These are phyloP conservation scores for Ailurus styani DNA, from an alignment of 2,113 vertebrate species.

Conservation along the genomic window DNA sequence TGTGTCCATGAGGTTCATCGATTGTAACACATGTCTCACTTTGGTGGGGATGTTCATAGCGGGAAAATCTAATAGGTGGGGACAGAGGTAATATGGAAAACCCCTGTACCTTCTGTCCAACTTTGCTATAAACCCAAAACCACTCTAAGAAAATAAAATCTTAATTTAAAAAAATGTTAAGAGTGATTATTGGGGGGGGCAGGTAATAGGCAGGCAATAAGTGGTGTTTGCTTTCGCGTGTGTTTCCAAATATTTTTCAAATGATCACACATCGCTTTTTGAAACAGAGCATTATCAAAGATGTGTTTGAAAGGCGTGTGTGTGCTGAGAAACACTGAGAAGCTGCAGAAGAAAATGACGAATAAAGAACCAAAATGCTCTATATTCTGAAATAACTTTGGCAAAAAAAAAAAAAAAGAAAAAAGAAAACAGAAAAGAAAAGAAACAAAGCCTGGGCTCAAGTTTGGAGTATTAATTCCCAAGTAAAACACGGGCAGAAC, in stretches of 20 bases:
- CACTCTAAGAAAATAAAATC: neutral
- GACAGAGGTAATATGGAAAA: neutral
- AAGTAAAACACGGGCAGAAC: neutral
- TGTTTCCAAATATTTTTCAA: neutral
- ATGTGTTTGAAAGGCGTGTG: neutral
- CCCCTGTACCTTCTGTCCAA: neutral
- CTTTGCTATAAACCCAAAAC: neutral
- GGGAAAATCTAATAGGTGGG: accelerated
- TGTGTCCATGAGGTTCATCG: neutral
- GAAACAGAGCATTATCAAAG: neutral
- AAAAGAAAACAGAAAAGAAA: no score
- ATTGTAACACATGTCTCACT: neutral
- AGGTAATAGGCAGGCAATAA: neutral
- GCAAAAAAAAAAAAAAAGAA: neutral
- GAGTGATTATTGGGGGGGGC: neutral
- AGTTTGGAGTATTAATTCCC: neutral
- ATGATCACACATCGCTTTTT: neutral
- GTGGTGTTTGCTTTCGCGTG: neutral
- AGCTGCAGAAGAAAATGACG: neutral
- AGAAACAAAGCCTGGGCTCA: neutral
- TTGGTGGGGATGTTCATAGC: neutral
- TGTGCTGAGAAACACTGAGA: neutral
- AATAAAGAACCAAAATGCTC: neutral
- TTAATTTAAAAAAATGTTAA: neutral
- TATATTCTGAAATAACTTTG: neutral